phyloP scores from a whole-genome alignment of 2,888 invertebrate species.

The Spilosoma lubricipeda region DNA sequence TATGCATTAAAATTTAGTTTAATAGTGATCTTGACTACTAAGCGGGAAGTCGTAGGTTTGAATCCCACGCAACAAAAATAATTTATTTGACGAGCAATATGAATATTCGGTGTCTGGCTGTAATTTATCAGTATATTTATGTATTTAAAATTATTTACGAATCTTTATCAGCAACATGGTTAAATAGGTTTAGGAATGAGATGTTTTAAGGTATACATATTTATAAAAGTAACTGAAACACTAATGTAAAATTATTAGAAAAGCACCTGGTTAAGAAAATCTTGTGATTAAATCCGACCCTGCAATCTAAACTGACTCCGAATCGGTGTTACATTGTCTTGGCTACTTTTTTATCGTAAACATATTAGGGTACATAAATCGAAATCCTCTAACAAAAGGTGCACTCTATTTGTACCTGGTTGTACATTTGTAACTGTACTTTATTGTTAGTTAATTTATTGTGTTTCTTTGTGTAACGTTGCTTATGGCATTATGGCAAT shows the following conservation, averaged over 20 bases:
- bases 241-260: background rate
- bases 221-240: background rate
- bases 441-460: conserved; percentile 9
- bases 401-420: conserved; percentile 48
- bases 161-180: background rate
- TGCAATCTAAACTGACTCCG: conserved; percentile 36
- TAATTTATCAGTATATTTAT: too few species aligned
- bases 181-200: too few species aligned
- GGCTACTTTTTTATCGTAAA: conserved; percentile 57
- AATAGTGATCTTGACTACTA: too few species aligned
- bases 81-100: background rate
- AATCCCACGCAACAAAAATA: too few species aligned
- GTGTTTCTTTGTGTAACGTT: background rate
- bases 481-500: background rate
- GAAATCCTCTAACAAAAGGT: conserved; percentile 49
- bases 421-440: conserved; percentile 27
- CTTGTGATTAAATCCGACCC: conserved; percentile 24
- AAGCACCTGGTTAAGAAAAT: background rate
- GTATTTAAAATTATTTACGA: background rate
- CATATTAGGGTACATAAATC: conserved; percentile 63
- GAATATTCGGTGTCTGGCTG: background rate
- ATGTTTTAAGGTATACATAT: too few species aligned
- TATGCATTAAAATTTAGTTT: too few species aligned
- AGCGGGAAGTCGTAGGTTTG: too few species aligned
- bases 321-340: conserved; percentile 50